Conservation (phyloP, 30 jellyfish, hydroid and myxozoan genomes). For the Thelohanellus kitauei region DNA sequence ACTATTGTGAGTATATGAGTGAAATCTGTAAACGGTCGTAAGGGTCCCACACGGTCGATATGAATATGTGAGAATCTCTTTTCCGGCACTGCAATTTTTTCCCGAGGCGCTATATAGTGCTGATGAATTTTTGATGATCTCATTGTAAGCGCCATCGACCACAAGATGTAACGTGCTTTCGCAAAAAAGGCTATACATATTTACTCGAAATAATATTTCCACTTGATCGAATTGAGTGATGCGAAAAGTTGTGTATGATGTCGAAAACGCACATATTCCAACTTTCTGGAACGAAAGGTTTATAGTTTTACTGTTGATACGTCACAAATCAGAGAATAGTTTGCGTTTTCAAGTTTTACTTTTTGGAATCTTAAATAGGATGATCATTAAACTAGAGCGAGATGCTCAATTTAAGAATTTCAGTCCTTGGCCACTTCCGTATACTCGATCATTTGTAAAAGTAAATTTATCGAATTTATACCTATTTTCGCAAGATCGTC, state of each 20-base stretch:
- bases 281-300: too few species aligned
- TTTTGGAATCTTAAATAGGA: constrained; percentile 7
- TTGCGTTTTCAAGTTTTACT: constrained; percentile 4
- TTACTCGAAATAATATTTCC: too few species aligned
- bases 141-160: too few species aligned
- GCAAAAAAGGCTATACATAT: too few species aligned
- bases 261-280: too few species aligned
- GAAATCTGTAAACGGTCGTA: constrained; percentile 8
- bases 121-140: constrained; percentile 8
- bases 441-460: neutral
- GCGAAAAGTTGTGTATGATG: too few species aligned
- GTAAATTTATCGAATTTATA: neutral
- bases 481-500: constrained; percentile 10
- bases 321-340: too few species aligned
- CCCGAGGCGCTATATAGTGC: constrained; percentile 6
- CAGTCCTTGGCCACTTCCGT: constrained; percentile 3
- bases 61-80: constrained; percentile 9
- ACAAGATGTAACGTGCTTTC: too few species aligned
- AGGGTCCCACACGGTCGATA: constrained; percentile 15
- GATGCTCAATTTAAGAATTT: constrained; percentile 2
- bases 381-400: constrained; percentile 1
- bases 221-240: too few species aligned
- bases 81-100: constrained; percentile 4
- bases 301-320: too few species aligned
- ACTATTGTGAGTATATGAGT: constrained; percentile 3